Evolutionary conservation across 2,888 invertebrate genomes (phyloP), one percentile per base, ranked within the genome.

Genomic region (Catocala fraxini): DNA sequence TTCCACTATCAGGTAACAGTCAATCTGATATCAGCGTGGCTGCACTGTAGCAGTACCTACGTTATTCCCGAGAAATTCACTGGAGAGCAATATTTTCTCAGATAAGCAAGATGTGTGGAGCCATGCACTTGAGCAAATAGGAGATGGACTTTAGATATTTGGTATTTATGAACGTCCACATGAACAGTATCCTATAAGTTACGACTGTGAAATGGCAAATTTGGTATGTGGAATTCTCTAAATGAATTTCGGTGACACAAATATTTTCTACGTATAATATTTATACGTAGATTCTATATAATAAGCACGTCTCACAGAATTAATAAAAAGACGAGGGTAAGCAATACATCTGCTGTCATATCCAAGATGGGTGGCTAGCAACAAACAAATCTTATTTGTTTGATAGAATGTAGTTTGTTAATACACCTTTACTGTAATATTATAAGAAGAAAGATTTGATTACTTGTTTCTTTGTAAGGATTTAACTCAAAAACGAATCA

Each of bases 81-180:
- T 52, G 51, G 73, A 73, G 75, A 53, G 70, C 65, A 70, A 80
- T 80, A 80, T 77, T 72, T 80, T 68, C 63, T 56, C 56, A 70
- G 79, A 73, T 80, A 80, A 78, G 77, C 63, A 75, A 78, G 77
- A 79, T 72, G 71, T 75, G 73, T 80, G 75, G 76, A 59, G 70
- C 70, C 70, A 71, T 75, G 79, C 79, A 79, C 71, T 73, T 80
- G 69, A 68, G 69, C 66, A 79, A 77, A 80, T 72, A 68, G 65
- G 63, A 68, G 64, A 77, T 72, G 58, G 69, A 72, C 72, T 71
- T 70, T 61, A 73, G 73, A 68, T 68, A 70, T 64, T 63, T 15
- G 51, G 66, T 62, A 59, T 39, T 6, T 7, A 39, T 70, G 66
- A 64, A 76, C 69, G 65, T 53, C 13, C 58, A 56, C 63, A 56